These are phyloP conservation scores for Melipona beecheii DNA, from an alignment of 2,888 invertebrate species.

Conservation along the genomic window DNA sequence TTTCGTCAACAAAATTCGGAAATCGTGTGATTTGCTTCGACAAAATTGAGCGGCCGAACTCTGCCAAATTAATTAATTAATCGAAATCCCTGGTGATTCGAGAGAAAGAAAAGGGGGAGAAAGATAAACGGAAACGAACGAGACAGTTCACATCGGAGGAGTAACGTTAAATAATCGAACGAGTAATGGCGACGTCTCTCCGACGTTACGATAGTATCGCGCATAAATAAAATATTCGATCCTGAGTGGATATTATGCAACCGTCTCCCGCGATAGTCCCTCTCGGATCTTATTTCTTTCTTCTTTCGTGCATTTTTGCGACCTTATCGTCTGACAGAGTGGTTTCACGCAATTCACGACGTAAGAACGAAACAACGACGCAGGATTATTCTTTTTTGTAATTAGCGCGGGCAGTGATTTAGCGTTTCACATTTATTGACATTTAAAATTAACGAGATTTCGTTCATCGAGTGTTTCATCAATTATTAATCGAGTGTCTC, in stretches of 20 bases:
- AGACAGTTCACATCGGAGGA: background rate
- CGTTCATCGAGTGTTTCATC: too few species aligned
- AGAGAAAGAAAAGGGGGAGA: background rate
- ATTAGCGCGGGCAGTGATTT: too few species aligned
- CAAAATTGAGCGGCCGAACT: too few species aligned
- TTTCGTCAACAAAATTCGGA: conserved; percentile 11
- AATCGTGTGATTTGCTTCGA: background rate
- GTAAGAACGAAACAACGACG: too few species aligned
- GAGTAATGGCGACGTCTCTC: conserved; percentile 57
- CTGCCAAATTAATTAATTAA: conserved; percentile 38
- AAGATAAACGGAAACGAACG: background rate
- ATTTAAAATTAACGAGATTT: too few species aligned
- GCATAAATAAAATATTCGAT: conserved; percentile 62
- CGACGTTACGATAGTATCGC: conserved; percentile 57
- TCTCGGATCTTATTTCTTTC: conserved; percentile 29
- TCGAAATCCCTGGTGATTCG: conserved; percentile 13
- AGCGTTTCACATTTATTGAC: too few species aligned
- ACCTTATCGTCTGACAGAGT: background rate
- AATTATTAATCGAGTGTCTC: too few species aligned
- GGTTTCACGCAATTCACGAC: conserved; percentile 2
- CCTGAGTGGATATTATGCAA: conserved; percentile 61
- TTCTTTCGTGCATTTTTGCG: conserved; percentile 16
- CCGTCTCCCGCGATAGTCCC: conserved; percentile 46
- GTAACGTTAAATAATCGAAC: conserved; percentile 25
- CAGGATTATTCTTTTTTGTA: too few species aligned